Evolutionary conservation across 2,797 vertebrate genomes (phyloP), one percentile per base, ranked within the genome.

Genomic region (Megalops cyprinoides): DNA sequence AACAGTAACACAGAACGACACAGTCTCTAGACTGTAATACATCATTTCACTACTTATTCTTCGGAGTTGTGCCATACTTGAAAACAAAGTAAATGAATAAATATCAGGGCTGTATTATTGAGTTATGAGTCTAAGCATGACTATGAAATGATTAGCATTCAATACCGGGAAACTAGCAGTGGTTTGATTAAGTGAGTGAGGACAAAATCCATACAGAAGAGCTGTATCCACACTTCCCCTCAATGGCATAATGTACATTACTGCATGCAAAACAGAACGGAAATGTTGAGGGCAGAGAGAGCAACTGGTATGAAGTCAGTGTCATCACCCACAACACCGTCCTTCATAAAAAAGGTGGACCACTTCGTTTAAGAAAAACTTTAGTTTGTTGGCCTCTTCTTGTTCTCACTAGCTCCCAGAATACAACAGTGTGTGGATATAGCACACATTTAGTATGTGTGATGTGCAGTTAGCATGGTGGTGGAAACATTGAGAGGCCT

Each of bases 171-270:
- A 82, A 79, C 60, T 62, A 67, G 69, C 75, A 77, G 56, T 73
- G 78, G 76, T 82, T 78, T 83, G 83, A 84, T 85, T 77, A 85
- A 86, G 84, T 73, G 81, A 83, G 81, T 82, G 80, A 80, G 83
- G 74, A 79, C 62, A 86, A 81, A 81, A 87, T 89, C 80, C 77
- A 84, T 85, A 81, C 46, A 31, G 28, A 73, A n/a, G 48, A 76
- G 34, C 37, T 51, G 69, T 76, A 76, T 81, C n/a, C 65, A 49
- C 49, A 69, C 14, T 49, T 67, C 60, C 48, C 25, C 62, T 79
- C 48, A 49, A 37, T 51, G 48, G 18, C 39, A 48, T 48, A 49
- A 69, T 12, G n/a, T 25, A 56, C 49, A 56, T 46, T 37, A 69
- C 65, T 2, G 62, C 74, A 81, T 81, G 74, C 60, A 77, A 77